Base-by-base conservation (phyloP, 2,113 vertebrate genomes). In the Menidia beryllina region DNA sequence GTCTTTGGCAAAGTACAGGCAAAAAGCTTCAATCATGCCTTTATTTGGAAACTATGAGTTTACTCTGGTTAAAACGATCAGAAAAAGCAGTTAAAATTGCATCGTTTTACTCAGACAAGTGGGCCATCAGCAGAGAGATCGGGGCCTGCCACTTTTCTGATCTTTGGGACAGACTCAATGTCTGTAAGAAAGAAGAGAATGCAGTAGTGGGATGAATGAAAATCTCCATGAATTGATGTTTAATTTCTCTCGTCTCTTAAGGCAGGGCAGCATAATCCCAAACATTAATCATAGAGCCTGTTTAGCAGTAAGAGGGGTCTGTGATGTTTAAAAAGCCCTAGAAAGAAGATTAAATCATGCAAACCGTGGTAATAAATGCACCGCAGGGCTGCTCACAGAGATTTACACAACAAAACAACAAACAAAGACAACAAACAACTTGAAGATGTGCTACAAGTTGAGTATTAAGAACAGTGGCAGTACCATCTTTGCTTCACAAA, bases 141-240 rank as follows among this genome's bases (percentile, higher is more conserved):
- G n/a, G n/a, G n/a, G n/a, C n/a, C n/a, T n/a, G 36, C 75, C 52
- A 20, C 58, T 57, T 7, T 47, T 79, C 49, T 56, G 21, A 60
- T 61, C 60, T 51, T 26, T 43, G 19, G 26, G 63, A 24, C 20
- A 25, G 21, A 59, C n/a, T 60, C n/a, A 72, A 79, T 71, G 73
- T 79, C 74, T 68, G 74, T 61, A 23, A 60, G 19, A 72, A 75
- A 65, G 53, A 63, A 55, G 56, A 62, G 47, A 52, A 74, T 63
- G 19, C 26, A n/a, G 56, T 72, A n/a, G 23, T 55, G n/a, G 34
- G 49, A 76, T 59, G 67, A 51, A 47, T 58, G 14, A 21, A 78
- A 79, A 76, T 66, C 39, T 24, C 26, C 43, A 41, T 60, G 36
- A 80, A 66, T 58, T 77, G n/a, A 77, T 71, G 50, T 49, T 60